Conservation (phyloP, 2,888 invertebrate species). For the Disparrhopalites patrizii region DNA sequence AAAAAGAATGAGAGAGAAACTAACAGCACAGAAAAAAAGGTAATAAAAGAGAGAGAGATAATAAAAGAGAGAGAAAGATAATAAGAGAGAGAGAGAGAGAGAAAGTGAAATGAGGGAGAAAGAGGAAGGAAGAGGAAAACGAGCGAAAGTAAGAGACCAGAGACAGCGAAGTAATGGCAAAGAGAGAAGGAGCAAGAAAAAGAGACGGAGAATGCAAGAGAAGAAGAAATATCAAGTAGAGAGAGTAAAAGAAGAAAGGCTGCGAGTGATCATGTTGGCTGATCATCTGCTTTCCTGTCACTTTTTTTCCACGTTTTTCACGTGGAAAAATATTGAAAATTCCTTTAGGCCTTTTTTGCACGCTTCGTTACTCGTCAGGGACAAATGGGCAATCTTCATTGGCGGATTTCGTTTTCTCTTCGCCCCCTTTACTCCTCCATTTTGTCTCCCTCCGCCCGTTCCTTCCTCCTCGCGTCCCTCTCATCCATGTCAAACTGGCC, state of each 20-base stretch:
- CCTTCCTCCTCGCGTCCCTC: not conserved
- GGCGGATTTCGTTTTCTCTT: not conserved
- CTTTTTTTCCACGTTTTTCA: constrained; percentile 20
- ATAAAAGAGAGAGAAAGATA: no score
- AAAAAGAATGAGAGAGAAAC: no score
- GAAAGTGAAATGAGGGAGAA: not conserved
- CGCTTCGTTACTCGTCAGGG: constrained; percentile 13
- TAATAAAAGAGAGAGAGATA: no score
- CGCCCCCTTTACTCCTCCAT: no score
- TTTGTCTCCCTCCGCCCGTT: not conserved
- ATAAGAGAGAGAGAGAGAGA: not conserved
- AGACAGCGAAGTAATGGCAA: not conserved
- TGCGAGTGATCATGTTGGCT: not conserved
- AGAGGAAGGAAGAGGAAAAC: not conserved
- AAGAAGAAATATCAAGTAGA: no score
- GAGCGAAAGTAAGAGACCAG: not conserved
- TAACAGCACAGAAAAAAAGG: no score
- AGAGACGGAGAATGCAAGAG: not conserved
- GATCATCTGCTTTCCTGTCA: constrained; percentile 20
- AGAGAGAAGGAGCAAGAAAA: not conserved
- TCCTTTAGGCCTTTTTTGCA: constrained; percentile 8
- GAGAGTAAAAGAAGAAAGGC: no score
- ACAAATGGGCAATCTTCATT: constrained; percentile 20
- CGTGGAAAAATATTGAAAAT: constrained; percentile 28
- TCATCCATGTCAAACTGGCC: not conserved